Evolutionary conservation across 37 sponge, comb jelly and placozoan genomes (phyloP).

Genomic region (Geodia barretti): DNA sequence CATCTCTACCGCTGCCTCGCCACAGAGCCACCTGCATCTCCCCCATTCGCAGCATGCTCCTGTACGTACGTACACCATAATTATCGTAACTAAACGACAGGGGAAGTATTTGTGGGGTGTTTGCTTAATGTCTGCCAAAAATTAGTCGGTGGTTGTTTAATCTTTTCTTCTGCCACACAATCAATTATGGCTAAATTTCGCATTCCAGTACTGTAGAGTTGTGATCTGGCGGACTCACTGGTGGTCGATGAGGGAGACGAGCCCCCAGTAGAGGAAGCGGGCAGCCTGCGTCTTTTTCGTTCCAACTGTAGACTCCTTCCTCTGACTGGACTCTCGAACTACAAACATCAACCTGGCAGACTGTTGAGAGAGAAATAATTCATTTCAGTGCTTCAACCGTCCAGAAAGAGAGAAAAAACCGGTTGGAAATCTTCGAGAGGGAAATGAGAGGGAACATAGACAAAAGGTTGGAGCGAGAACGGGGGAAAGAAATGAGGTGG

Average conservation of each 20-base stretch:
- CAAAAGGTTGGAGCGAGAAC: background rate
- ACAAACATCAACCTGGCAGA: constrained; percentile 55
- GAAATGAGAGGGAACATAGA: too few relatives aligned
- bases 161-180: too few relatives aligned
- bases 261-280: constrained; percentile 61
- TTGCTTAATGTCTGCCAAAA: background rate
- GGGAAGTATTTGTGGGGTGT: background rate
- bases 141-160: too few relatives aligned
- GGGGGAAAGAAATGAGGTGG: background rate
- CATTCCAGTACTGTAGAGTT: too few relatives aligned
- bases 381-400: too few relatives aligned
- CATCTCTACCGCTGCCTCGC: constrained; percentile 39
- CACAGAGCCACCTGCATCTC: constrained; percentile 57
- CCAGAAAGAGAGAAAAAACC: background rate
- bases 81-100: too few relatives aligned
- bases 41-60: constrained; percentile 59
- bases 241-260: constrained; percentile 47
- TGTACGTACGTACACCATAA: background rate
- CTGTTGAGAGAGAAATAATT: too few relatives aligned
- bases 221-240: too few relatives aligned
- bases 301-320: constrained; percentile 23
- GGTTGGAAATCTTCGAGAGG: too few relatives aligned
- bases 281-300: constrained; percentile 20
- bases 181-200: too few relatives aligned
- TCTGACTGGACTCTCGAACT: constrained; percentile 18